Conservation (phyloP, 2,888 invertebrate genomes). For the Merodon equestris region DNA sequence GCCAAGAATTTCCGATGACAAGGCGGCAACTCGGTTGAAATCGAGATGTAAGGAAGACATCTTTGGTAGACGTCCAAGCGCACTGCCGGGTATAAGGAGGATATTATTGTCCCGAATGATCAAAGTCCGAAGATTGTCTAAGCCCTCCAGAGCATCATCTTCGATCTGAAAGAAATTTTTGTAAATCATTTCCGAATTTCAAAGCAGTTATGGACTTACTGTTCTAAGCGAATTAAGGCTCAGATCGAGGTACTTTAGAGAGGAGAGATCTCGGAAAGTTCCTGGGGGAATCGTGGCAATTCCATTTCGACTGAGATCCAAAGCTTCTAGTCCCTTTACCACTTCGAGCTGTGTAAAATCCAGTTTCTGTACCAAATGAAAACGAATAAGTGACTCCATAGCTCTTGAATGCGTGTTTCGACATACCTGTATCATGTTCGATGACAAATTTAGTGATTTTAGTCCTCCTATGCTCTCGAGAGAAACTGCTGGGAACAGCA, state of each 20-base stretch:
- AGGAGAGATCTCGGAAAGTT: slow-evolving; percentile 87
- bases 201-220: slow-evolving; percentile 80
- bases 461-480: slow-evolving; percentile 85
- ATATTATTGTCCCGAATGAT: slow-evolving; percentile 93
- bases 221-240: slow-evolving; percentile 93
- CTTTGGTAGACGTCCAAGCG: slow-evolving; percentile 88
- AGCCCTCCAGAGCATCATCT: slow-evolving; percentile 91
- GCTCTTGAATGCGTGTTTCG: background rate
- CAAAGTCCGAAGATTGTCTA: slow-evolving; percentile 87
- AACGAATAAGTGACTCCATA: too few species aligned
- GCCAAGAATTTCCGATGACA: slow-evolving; percentile 88
- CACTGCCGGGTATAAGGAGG: slow-evolving; percentile 89
- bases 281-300: slow-evolving; percentile 90
- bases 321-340: slow-evolving; percentile 84
- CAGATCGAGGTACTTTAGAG: slow-evolving; percentile 87
- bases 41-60: slow-evolving; percentile 88
- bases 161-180: slow-evolving; percentile 83
- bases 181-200: background rate
- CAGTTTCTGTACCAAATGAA: slow-evolving; percentile 85
- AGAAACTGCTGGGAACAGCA: slow-evolving; percentile 89
- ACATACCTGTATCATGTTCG: slow-evolving; percentile 90
- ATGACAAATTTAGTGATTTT: slow-evolving; percentile 88
- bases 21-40: slow-evolving; percentile 91
- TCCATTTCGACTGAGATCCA: slow-evolving; percentile 92
- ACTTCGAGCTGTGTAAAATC: slow-evolving; percentile 86